Evolutionary conservation across 2,113 vertebrate genomes (phyloP).

Genomic region (Chaetops frenatus): DNA sequence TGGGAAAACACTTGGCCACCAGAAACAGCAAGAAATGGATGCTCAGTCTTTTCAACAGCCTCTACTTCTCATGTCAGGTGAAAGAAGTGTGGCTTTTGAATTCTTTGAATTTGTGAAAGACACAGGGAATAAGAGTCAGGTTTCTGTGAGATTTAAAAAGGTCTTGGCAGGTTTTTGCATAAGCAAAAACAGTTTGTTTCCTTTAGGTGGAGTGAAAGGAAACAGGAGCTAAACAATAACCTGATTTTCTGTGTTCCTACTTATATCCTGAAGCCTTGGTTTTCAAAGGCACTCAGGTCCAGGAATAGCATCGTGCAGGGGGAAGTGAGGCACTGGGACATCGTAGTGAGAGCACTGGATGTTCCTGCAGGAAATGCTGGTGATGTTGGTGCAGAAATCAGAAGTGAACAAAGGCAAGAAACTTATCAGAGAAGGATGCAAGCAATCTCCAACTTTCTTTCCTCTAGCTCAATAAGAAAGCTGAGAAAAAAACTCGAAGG

Average conservation of each 20-base stretch:
- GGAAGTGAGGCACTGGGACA: slow-evolving; percentile 4
- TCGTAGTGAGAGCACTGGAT: background rate
- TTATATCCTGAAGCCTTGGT: background rate
- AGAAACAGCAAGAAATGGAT: background rate
- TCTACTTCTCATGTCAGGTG: background rate
- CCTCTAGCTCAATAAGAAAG: background rate
- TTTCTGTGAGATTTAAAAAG: background rate
- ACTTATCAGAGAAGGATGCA: background rate
- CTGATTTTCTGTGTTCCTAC: background rate
- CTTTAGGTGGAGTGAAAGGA: background rate
- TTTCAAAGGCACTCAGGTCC: background rate
- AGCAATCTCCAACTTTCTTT: background rate
- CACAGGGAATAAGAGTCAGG: background rate
- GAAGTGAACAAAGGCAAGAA: background rate
- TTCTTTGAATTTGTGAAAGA: background rate
- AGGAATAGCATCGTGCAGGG: background rate
- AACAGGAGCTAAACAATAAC: background rate
- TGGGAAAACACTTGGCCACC: background rate
- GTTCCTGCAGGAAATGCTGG: background rate
- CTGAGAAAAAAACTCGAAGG: fast-evolving
- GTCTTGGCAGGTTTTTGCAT: background rate
- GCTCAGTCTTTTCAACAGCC: background rate
- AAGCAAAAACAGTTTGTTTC: background rate
- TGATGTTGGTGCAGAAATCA: background rate
- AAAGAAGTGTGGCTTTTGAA: background rate